phyloP scores from a whole-genome alignment of 2,888 invertebrate species.

The Meiosimyza decipiens region DNA sequence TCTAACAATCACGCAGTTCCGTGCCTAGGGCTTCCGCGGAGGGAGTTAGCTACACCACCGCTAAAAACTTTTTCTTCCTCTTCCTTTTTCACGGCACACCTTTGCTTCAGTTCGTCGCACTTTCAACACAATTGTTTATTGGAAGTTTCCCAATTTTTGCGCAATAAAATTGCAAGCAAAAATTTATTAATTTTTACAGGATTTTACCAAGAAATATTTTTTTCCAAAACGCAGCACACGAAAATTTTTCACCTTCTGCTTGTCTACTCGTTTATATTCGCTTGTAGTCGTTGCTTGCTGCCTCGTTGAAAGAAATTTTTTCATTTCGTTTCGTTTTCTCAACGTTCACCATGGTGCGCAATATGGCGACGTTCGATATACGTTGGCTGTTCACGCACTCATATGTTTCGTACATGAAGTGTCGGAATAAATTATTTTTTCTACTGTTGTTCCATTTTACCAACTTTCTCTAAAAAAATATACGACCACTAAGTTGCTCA shows the following conservation, averaged over 20 bases:
- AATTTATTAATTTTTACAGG: neutral
- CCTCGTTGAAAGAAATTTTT: neutral
- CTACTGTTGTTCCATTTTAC: slow-evolving; percentile 24
- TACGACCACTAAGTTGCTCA: neutral
- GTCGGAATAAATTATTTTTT: slow-evolving; percentile 24
- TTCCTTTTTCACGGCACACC: neutral
- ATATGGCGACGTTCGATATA: slow-evolving; percentile 28
- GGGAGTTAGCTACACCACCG: neutral
- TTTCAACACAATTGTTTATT: neutral
- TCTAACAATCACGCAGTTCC: neutral
- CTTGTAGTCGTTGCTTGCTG: neutral
- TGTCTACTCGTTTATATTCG: neutral
- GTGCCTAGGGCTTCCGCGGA: neutral
- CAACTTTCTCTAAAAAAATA: slow-evolving; percentile 15
- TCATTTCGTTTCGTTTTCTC: slow-evolving; percentile 35
- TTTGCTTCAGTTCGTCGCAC: neutral
- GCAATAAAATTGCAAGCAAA: slow-evolving; percentile 16
- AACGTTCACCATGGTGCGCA: slow-evolving; percentile 25
- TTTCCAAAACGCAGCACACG: slow-evolving; percentile 1
- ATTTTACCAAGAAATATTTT: too few relatives aligned
- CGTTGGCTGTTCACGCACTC: neutral
- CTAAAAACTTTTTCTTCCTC: neutral
- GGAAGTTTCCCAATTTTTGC: neutral
- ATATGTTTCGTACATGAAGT: too few relatives aligned
- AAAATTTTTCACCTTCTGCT: slow-evolving; percentile 3